Percentiles rank a stretch among this genome's conserved stretches.
These are phyloP conservation scores for Percopsis omiscomaycus DNA, from an alignment of 2,797 vertebrate genomes.

Conservation along the genomic window DNA sequence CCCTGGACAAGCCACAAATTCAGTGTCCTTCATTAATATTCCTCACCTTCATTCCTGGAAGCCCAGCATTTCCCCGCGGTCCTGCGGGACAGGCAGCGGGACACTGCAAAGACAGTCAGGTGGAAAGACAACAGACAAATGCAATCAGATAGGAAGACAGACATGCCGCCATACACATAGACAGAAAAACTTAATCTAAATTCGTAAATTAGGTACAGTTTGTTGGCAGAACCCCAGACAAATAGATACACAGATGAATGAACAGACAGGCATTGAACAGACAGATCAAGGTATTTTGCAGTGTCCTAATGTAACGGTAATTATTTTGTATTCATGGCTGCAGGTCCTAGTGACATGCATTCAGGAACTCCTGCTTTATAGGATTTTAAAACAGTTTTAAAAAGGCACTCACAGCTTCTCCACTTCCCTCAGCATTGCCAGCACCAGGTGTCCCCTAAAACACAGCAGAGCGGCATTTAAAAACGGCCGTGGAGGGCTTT, in stretches of 20 bases:
- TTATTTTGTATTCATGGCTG: too few species aligned
- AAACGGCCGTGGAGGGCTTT: slow-evolving; percentile 33
- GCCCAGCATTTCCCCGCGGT: slow-evolving; percentile 72
- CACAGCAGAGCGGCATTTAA: slow-evolving; percentile 68
- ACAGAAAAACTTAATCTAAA: neutral
- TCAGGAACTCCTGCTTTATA: neutral
- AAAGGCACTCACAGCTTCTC: slow-evolving; percentile 78
- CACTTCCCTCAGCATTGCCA: slow-evolving; percentile 73
- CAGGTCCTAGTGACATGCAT: neutral
- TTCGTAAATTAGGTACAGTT: neutral
- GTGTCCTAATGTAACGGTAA: too few species aligned
- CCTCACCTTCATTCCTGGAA: slow-evolving; percentile 80
- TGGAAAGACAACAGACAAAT: neutral
- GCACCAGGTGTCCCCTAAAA: slow-evolving; percentile 78
- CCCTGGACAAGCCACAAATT: neutral
- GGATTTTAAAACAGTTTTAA: slow-evolving; percentile 28
- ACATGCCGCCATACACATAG: neutral
- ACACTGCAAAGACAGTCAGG: slow-evolving; percentile 64
- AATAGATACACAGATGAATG: slow-evolving; percentile 1
- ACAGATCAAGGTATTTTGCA: neutral
- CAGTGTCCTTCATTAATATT: neutral
- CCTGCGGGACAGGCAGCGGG: slow-evolving; percentile 78
- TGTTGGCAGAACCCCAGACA: too few species aligned
- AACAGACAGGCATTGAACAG: neutral
- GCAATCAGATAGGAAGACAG: slow-evolving; percentile 4